Percentiles rank a stretch among this genome's conserved stretches.
phyloP scores from a whole-genome alignment of 2,113 vertebrate species.

The Gnathonemus echidnorhynchus region DNA sequence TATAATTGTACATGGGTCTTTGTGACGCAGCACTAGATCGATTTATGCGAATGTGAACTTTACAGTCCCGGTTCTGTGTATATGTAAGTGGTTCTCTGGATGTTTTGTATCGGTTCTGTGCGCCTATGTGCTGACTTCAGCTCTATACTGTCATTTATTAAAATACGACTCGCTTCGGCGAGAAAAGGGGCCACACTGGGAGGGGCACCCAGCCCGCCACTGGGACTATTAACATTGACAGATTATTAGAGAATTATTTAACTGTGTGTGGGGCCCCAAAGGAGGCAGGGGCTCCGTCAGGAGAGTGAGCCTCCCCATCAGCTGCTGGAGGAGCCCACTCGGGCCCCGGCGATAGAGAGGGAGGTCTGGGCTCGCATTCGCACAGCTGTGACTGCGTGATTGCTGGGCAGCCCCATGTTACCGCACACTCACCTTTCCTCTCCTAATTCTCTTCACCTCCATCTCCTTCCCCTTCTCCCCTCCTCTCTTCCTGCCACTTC shows the following conservation, averaged over 20 bases:
- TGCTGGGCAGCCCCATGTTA: neutral
- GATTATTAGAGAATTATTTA: neutral
- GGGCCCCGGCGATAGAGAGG: neutral
- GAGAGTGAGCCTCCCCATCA: neutral
- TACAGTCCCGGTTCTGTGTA: neutral
- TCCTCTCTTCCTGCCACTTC: neutral
- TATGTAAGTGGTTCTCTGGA: neutral
- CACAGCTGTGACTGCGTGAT: neutral
- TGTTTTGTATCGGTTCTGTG: neutral
- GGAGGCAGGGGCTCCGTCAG: neutral
- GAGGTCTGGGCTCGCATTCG: neutral
- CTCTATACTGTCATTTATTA: neutral
- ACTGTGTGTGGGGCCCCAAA: neutral
- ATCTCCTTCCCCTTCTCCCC: neutral
- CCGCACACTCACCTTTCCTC: neutral
- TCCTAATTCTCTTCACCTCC: neutral
- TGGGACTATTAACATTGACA: neutral
- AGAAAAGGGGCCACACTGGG: neutral
- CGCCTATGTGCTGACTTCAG: neutral
- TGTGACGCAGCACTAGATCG: neutral
- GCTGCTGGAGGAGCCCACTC: neutral
- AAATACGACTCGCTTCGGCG: neutral
- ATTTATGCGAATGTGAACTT: neutral
- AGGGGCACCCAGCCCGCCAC: neutral
- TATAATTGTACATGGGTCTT: neutral